Percentiles rank a stretch among this genome's conserved stretches.
These are phyloP conservation scores for Mungos mungo DNA, from an alignment of 2,113 vertebrate species.

Conservation along the genomic window DNA sequence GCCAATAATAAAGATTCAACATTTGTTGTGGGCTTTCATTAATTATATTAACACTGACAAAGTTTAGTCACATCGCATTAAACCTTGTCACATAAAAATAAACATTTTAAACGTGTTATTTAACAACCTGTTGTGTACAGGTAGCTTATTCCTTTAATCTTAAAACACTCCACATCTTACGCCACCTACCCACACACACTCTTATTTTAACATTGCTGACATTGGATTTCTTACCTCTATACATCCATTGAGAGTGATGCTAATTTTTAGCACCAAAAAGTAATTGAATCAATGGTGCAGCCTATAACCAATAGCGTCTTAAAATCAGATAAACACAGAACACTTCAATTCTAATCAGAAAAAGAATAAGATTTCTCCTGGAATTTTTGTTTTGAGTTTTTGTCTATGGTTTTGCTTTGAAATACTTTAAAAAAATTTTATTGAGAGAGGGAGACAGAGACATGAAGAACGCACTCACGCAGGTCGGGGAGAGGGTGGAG, in stretches of 20 bases:
- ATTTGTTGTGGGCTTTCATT: background rate
- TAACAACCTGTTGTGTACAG: background rate
- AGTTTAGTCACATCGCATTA: background rate
- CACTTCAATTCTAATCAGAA: background rate
- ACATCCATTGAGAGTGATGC: background rate
- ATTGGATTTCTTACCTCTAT: background rate
- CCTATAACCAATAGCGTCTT: background rate
- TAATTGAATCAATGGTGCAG: background rate
- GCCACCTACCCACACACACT: too few species aligned
- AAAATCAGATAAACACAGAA: background rate
- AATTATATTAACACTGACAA: background rate
- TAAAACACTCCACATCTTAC: background rate
- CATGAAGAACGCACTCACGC: too few species aligned
- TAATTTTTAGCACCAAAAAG: background rate
- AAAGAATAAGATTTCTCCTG: background rate
- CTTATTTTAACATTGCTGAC: background rate
- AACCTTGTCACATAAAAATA: background rate
- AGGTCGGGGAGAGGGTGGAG: too few species aligned
- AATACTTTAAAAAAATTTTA: too few species aligned
- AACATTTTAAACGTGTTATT: background rate
- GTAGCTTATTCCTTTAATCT: background rate
- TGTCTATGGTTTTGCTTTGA: background rate
- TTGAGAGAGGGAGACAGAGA: too few species aligned
- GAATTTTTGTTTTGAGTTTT: background rate
- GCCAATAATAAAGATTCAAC: background rate